Evolutionary conservation across 2,888 invertebrate genomes (phyloP), one percentile per base, ranked within the genome.

Genomic region (Caenorhabditis macrosperma): DNA sequence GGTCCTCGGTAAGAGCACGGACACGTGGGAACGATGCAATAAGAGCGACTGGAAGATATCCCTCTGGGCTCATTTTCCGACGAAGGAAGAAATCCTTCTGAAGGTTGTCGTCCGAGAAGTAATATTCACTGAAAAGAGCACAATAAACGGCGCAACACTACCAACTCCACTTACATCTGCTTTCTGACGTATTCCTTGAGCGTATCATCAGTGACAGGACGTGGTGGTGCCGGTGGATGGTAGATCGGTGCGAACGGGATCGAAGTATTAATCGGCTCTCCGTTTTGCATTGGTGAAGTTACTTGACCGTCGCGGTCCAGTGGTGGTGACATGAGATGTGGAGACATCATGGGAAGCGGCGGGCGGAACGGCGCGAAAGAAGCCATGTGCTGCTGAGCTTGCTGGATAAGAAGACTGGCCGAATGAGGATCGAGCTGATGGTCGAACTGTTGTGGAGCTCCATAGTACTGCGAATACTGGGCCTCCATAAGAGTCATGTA

Each of bases 1-100:
- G 93, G 91, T 97, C 95, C 35, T 94, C 94, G 5, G 96, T 96
- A 84, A 97, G 93, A 61, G 94, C 94, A 87, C 95, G 93, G 81
- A 99, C 95, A 88, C 98, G 94, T 92, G 96, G 95, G 92, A 99
- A 99, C 20, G 96, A 96, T 72, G 97, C 96, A 84, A 99, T 96
- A 82, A 98, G 92, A 78, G 95, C 94, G 55, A 99, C 94, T 0
- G 97, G 96, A 82, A 98, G 94, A 90, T 94, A 98, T 67, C 99
- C 99, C 15, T 96, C 94, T 2, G 93, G 92, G 88, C 96, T 95
- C 99, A 99, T 99, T 93, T 96, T 96, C 87, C 97, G 94, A 35
- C 98, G 94, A 84, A 99, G 93, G 93, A 96, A 99, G 93, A 97
- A 96, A 91, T 99, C 99, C 88, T 95, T 94, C 87, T 95, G 94